Evolutionary conservation across 2,113 vertebrate species (phyloP).

Genomic region (Mormoops blainvillei): DNA sequence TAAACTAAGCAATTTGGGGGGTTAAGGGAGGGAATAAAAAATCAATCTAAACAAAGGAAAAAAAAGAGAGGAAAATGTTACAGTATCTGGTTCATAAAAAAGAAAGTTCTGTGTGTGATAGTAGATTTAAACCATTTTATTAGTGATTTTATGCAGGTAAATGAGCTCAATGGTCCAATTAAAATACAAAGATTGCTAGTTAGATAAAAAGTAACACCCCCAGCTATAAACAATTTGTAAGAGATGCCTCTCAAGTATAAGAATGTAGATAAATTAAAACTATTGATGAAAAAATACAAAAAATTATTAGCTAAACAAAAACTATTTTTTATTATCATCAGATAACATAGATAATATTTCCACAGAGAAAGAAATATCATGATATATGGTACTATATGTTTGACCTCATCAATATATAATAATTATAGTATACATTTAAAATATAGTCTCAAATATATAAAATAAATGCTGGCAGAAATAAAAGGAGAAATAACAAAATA

Average conservation of each 20-base stretch:
- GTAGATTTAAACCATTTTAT: not conserved
- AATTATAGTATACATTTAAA: not conserved
- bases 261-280: not conserved
- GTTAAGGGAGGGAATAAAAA: not conserved
- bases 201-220: not conserved
- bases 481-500: not conserved
- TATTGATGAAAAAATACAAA: not conserved
- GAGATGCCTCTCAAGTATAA: not conserved
- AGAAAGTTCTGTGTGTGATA: not conserved
- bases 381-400: not conserved
- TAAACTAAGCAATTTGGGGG: not conserved
- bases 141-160: not conserved
- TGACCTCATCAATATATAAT: not conserved
- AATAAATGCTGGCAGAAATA: not conserved
- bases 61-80: not conserved
- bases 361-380: not conserved
- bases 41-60: not conserved
- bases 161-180: not conserved
- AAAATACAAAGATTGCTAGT: not conserved
- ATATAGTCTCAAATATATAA: not conserved
- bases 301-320: not conserved
- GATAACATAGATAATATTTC: not conserved
- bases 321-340: not conserved
- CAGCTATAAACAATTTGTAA: not conserved
- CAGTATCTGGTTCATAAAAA: not conserved